These are phyloP conservation scores for Plutella xylostella DNA, from an alignment of 2,888 invertebrate genomes.

Conservation along the genomic window DNA sequence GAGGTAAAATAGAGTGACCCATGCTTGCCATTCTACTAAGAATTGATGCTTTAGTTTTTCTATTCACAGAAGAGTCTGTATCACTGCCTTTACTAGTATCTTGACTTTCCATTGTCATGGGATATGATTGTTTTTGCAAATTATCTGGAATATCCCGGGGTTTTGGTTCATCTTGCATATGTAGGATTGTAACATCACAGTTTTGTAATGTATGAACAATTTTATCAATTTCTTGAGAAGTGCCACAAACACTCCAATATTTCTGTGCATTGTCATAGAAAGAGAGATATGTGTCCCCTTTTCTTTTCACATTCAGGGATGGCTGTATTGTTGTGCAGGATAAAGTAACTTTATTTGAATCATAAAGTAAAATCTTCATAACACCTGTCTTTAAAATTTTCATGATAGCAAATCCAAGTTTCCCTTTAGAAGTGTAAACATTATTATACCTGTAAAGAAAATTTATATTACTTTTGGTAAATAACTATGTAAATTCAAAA, in stretches of 20 bases:
- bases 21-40: constrained; percentile 54
- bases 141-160: constrained; percentile 16
- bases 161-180: constrained; percentile 24
- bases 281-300: constrained; percentile 38
- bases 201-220: constrained; percentile 31
- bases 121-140: constrained; percentile 3
- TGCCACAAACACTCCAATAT: constrained; percentile 49
- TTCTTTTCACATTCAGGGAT: constrained; percentile 35
- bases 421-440: constrained; percentile 40
- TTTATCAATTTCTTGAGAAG: constrained; percentile 32
- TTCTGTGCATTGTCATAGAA: constrained; percentile 44
- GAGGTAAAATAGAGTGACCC: constrained; percentile 54
- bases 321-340: constrained; percentile 35
- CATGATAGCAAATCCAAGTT: constrained; percentile 51
- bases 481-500: neutral
- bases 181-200: constrained; percentile 29
- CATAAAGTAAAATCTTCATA: constrained; percentile 46
- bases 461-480: neutral
- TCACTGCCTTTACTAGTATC: constrained; percentile 46
- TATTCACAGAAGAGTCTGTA: constrained; percentile 43
- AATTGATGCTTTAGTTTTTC: constrained; percentile 47
- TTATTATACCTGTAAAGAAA: constrained; percentile 36
- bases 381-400: constrained; percentile 32
- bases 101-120: constrained; percentile 19
- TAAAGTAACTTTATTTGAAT: constrained; percentile 44